phyloP scores from a whole-genome alignment of 2,797 vertebrate species.

The Oophaga sylvatica region DNA sequence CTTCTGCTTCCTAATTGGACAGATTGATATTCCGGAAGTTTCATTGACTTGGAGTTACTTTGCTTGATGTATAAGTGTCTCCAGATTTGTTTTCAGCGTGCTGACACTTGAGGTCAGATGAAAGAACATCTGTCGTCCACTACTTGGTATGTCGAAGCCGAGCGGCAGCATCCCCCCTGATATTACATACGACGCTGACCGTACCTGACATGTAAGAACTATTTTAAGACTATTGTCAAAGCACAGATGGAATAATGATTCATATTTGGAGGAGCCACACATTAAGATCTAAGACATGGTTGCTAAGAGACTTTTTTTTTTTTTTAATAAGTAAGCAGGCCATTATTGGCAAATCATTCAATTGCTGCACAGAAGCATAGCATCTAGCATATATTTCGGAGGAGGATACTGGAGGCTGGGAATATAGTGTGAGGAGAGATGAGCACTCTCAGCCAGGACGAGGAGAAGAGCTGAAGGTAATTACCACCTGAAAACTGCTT shows the following conservation, averaged over 20 bases:
- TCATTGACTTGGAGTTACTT: too few relatives aligned
- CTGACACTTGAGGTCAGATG: neutral
- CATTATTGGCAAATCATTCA: slow-evolving; percentile 63
- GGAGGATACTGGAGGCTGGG: slow-evolving; percentile 62
- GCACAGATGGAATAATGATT: slow-evolving; percentile 75
- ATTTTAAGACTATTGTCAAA: slow-evolving; percentile 72
- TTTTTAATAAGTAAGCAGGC: slow-evolving; percentile 69
- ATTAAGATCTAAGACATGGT: slow-evolving; percentile 71
- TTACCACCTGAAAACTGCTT: slow-evolving; percentile 1
- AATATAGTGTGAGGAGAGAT: slow-evolving; percentile 47
- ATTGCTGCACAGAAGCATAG: slow-evolving; percentile 59
- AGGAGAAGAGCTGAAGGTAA: slow-evolving; percentile 52
- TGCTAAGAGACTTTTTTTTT: slow-evolving; percentile 71
- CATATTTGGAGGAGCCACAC: slow-evolving; percentile 70
- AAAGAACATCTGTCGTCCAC: neutral
- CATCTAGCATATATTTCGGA: slow-evolving; percentile 61
- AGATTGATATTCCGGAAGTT: too few relatives aligned
- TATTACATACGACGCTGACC: neutral
- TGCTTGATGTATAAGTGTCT: too few relatives aligned
- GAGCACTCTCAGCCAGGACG: slow-evolving; percentile 29
- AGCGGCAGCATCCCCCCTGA: neutral
- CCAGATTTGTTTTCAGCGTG: too few relatives aligned
- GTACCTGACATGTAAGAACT: slow-evolving; percentile 63
- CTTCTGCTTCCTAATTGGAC: too few relatives aligned
- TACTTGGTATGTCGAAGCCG: neutral